Evolutionary conservation across 2,888 invertebrate genomes (phyloP).

Genomic region (Mimachlamys varia): DNA sequence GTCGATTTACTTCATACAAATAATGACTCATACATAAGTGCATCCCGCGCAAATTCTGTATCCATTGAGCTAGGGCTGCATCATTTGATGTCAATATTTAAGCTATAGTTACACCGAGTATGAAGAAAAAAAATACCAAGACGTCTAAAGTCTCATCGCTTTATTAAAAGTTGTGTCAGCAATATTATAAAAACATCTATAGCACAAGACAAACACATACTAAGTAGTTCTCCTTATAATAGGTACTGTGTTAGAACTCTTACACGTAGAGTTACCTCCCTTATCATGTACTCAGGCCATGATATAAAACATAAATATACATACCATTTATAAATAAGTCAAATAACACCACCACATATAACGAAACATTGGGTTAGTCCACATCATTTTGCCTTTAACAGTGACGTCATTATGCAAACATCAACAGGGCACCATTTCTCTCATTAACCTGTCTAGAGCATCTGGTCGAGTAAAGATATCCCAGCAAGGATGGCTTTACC

Average conservation of each 20-base stretch:
- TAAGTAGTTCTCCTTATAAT: neutral
- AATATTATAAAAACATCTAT: neutral
- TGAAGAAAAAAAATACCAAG: neutral
- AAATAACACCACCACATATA: neutral
- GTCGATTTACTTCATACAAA: no score
- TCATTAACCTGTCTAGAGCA: no score
- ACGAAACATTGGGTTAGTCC: neutral
- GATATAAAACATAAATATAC: neutral
- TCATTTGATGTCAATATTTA: no score
- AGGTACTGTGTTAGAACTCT: neutral
- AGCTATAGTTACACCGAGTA: no score
- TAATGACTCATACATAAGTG: no score
- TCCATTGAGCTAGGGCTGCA: no score
- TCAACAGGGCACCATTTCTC: no score
- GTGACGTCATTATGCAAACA: no score
- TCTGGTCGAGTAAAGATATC: no score
- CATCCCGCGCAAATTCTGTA: no score
- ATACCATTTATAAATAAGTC: neutral
- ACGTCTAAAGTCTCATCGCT: neutral
- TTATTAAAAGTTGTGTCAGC: slow-evolving; percentile 14
- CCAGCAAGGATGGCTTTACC: no score
- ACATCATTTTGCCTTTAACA: no score
- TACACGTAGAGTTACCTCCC: neutral
- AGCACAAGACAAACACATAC: neutral
- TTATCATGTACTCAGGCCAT: neutral